Evolutionary conservation across 2,797 vertebrate genomes (phyloP).

Genomic region (Urocyon cinereoargenteus): DNA sequence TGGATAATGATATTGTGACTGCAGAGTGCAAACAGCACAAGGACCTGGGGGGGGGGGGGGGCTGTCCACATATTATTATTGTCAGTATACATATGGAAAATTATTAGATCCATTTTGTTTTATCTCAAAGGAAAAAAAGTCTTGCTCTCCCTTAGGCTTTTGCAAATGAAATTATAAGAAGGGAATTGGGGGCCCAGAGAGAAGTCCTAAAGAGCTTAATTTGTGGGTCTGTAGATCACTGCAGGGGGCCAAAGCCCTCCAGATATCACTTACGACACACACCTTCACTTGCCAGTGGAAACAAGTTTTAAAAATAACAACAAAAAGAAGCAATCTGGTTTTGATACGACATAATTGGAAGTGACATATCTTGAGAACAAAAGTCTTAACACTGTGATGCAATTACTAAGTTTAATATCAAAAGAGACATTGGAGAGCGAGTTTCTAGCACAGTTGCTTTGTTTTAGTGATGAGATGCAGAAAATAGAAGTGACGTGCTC

Average conservation of each 20-base stretch:
- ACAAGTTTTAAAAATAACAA: neutral
- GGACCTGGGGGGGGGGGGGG: neutral
- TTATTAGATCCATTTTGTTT: neutral
- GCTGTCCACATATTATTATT: neutral
- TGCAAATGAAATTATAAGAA: neutral
- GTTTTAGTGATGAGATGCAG: neutral
- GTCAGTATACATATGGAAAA: neutral
- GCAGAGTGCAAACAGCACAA: neutral
- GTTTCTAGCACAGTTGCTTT: neutral
- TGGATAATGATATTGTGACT: neutral
- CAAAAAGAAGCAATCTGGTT: neutral
- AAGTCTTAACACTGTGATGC: neutral
- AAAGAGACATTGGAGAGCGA: neutral
- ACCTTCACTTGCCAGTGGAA: neutral
- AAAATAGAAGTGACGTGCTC: neutral
- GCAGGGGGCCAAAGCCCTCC: neutral
- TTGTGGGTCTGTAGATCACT: neutral
- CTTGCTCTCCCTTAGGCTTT: neutral
- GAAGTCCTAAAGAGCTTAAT: neutral
- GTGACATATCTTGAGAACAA: neutral
- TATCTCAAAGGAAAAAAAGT: neutral
- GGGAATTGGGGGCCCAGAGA: neutral
- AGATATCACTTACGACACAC: neutral
- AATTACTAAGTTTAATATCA: neutral
- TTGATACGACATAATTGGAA: conserved; percentile 7